Evolutionary conservation across 1,140 invertebrate species (phyloP).

Genomic region (Cephus cinctus): DNA sequence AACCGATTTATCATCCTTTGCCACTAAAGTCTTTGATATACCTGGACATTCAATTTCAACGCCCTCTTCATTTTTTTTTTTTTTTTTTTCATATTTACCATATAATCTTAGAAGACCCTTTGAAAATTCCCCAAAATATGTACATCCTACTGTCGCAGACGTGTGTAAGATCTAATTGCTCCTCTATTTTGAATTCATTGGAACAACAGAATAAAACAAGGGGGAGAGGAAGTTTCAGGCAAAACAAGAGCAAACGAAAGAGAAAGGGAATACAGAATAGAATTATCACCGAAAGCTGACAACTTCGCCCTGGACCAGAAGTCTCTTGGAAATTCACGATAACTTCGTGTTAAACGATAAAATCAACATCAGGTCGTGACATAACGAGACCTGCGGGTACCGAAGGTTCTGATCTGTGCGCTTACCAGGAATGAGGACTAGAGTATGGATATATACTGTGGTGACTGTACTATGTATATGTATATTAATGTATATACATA

Average conservation of each 20-base stretch:
- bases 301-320: slow-evolving; percentile 16
- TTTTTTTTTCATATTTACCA: too few species aligned
- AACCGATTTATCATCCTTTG: slow-evolving; percentile 21
- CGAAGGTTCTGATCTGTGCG: slow-evolving; percentile 14
- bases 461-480: not conserved
- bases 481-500: slow-evolving; percentile 9
- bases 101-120: too few species aligned
- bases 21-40: too few species aligned
- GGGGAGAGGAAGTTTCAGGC: slow-evolving; percentile 2
- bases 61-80: too few species aligned
- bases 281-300: not conserved
- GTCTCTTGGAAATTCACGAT: slow-evolving; percentile 36
- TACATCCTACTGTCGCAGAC: not conserved
- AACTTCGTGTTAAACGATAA: slow-evolving; percentile 46
- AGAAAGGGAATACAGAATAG: not conserved
- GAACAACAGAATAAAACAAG: not conserved
- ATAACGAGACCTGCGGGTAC: slow-evolving; percentile 6
- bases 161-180: not conserved
- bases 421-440: slow-evolving; percentile 5
- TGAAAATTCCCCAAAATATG: too few species aligned
- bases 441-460: slow-evolving; percentile 19
- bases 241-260: slow-evolving; percentile 13
- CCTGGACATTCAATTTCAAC: too few species aligned
- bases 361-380: slow-evolving; percentile 28
- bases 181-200: not conserved